Percentiles rank a stretch among this genome's conserved stretches.
phyloP scores from a whole-genome alignment of 1,140 invertebrate species.

The Eueides isabella region DNA sequence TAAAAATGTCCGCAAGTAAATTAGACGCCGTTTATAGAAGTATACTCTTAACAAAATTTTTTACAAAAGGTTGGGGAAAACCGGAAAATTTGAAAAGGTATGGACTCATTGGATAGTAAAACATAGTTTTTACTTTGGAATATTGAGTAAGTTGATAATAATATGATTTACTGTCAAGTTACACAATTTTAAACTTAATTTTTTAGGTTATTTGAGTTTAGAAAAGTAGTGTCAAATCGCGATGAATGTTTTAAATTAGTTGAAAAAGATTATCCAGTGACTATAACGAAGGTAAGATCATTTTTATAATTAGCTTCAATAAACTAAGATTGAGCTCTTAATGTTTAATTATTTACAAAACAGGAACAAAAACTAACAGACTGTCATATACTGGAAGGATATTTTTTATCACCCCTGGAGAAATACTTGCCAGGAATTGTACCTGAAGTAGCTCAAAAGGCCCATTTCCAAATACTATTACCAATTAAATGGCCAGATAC shows the following conservation, averaged over 20 bases:
- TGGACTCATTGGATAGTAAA: not conserved
- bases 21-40: slow-evolving; percentile 95
- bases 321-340: not conserved
- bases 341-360: slow-evolving; percentile 15
- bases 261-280: slow-evolving; percentile 91
- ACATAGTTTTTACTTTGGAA: not conserved
- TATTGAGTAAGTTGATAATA: not conserved
- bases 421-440: slow-evolving; percentile 93
- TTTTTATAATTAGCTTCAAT: not conserved
- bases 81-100: slow-evolving; percentile 95
- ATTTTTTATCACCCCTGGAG: slow-evolving; percentile 94
- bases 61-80: slow-evolving; percentile 98
- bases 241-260: slow-evolving; percentile 92
- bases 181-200: slow-evolving; percentile 24
- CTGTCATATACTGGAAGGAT: slow-evolving; percentile 91
- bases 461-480: slow-evolving; percentile 92
- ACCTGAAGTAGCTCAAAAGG: slow-evolving; percentile 90
- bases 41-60: slow-evolving; percentile 95
- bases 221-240: slow-evolving; percentile 93
- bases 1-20: slow-evolving; percentile 87
- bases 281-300: slow-evolving; percentile 90
- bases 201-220: slow-evolving; percentile 93
- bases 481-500: slow-evolving; percentile 90
- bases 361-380: slow-evolving; percentile 91
- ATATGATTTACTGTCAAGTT: not conserved